Evolutionary conservation across 1,140 invertebrate genomes (phyloP), one percentile per base, ranked within the genome.

Genomic region (Drosophila truncata): DNA sequence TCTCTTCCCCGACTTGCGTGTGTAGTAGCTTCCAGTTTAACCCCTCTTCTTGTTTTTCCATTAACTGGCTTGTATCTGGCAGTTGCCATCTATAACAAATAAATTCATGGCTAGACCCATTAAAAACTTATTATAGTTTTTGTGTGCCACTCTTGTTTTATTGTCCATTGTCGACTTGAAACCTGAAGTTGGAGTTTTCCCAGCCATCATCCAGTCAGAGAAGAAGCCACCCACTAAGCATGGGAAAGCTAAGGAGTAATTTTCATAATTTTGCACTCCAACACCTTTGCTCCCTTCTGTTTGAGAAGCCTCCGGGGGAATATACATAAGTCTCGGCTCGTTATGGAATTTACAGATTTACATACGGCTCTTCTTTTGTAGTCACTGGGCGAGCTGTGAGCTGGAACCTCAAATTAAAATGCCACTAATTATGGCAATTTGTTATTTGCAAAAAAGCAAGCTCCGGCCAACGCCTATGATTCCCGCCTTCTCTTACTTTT

Each of bases 341-440:
- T 50, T 62, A 44, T 41, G 35, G 66, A 59, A n/a, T n/a, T n/a
- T 57, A 49, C 42, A 35, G 44, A 85, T 81, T 85, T 84, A 63
- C 76, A 80, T 80, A 63, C 31, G 9, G 25, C 29, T 49, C 18
- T 65, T 49, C 25, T 25, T n/a, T n/a, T n/a, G n/a, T n/a, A n/a
- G n/a, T n/a, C n/a, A n/a, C n/a, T 16, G 49, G 37, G 31, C 23
- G 50, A 39, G 20, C 58, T 49, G 55, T 46, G 61, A 54, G 47
- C 42, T 73, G 63, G 31, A 62, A 69, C 65, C 61, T 44, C 65
- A 31, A 50, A 80, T 87, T 80, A 73, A 77, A 80, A 66, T 72
- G 60, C 39, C 63, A 72, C 83, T 87, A 87, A 87, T 87, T 87
- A 87, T 60, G 81, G 76, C 76, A 80, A 87, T 87, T 87, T 77